These are phyloP conservation scores for Mormyrus lacerda DNA, from an alignment of 2,113 vertebrate species.

Conservation along the genomic window DNA sequence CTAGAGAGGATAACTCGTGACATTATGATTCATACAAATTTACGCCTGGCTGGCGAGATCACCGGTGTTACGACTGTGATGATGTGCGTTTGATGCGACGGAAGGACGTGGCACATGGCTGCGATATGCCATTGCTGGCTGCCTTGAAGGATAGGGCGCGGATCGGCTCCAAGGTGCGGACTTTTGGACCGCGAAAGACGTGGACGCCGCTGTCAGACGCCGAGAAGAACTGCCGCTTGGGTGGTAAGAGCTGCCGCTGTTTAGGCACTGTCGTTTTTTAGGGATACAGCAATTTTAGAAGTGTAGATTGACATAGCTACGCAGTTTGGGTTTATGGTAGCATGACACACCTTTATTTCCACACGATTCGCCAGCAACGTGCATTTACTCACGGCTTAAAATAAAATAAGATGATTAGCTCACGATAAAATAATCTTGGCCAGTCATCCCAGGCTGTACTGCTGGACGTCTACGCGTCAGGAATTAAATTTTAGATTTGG, in stretches of 20 bases:
- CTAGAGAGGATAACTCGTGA: not conserved
- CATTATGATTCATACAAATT: not conserved
- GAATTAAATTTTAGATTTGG: not conserved
- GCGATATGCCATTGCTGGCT: not conserved
- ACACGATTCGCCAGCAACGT: not conserved
- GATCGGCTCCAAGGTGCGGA: not conserved
- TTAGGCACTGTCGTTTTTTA: not conserved
- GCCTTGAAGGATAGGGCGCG: slow-evolving; percentile 16
- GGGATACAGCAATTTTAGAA: not conserved
- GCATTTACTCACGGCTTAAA: not conserved
- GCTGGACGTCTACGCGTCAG: not conserved
- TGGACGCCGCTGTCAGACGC: not conserved
- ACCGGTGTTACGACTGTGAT: not conserved
- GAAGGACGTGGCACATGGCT: slow-evolving; percentile 14
- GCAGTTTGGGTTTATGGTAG: not conserved
- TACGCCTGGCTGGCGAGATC: not conserved
- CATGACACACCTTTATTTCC: not conserved
- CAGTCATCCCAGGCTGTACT: not conserved
- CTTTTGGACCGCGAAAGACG: not conserved
- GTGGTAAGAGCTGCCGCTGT: not conserved
- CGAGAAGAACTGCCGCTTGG: not conserved
- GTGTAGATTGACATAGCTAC: not conserved
- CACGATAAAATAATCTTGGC: not conserved
- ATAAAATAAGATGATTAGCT: not conserved
- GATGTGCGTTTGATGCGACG: slow-evolving; percentile 16